Conservation (phyloP, 2,888 invertebrate species). For the Neuroscelio doddi region DNA sequence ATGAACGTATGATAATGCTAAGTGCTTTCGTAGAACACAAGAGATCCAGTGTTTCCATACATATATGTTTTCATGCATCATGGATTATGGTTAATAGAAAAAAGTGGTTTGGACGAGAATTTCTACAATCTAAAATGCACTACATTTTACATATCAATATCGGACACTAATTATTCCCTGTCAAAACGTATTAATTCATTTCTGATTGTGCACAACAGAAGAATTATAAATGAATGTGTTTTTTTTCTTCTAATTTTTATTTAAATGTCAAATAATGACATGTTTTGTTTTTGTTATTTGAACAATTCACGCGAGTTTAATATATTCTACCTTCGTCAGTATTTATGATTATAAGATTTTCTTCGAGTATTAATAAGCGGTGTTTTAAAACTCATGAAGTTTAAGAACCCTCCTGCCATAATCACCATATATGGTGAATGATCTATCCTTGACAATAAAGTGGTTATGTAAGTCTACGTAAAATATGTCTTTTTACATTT, state of each 20-base stretch:
- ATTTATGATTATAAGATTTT: too few relatives aligned
- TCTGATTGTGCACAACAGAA: too few relatives aligned
- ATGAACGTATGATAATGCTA: slow-evolving; percentile 3
- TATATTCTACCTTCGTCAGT: too few relatives aligned
- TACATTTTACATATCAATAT: too few relatives aligned
- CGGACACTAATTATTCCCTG: too few relatives aligned
- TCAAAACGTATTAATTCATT: too few relatives aligned
- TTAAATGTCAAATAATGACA: too few relatives aligned
- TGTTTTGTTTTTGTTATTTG: background rate
- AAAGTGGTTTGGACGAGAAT: too few relatives aligned
- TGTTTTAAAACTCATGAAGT: background rate
- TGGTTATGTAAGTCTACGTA: background rate
- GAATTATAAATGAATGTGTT: too few relatives aligned
- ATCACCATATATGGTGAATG: background rate
- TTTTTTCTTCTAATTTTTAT: too few relatives aligned
- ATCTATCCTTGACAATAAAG: background rate
- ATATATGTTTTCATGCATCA: slow-evolving; percentile 2
- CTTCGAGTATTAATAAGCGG: too few relatives aligned
- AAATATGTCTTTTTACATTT: background rate
- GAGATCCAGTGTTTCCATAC: background rate
- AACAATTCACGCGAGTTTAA: background rate
- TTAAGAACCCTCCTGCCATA: background rate
- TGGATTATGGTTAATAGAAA: background rate
- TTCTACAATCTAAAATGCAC: too few relatives aligned
- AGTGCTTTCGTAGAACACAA: background rate